Conservation (phyloP, 2,888 invertebrate genomes). For the Parelbella ahira region DNA sequence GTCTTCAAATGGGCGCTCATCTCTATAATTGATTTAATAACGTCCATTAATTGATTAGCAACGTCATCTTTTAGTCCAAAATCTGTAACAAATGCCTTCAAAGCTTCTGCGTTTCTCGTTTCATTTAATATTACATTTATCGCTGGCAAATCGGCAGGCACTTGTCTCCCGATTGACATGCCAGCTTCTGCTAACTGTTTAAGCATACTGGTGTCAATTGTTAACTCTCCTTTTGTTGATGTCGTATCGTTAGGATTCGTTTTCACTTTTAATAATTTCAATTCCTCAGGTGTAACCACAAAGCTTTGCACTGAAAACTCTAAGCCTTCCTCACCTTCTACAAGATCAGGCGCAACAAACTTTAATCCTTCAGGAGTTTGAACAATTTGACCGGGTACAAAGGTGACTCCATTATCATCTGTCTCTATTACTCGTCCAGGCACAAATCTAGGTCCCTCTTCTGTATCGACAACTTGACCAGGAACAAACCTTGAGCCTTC, state of each 20-base stretch:
- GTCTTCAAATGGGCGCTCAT: conserved; percentile 73
- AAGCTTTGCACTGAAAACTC: conserved; percentile 87
- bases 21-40: conserved; percentile 73
- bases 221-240: conserved; percentile 80
- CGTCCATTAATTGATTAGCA: conserved; percentile 75
- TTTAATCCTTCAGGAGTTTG: conserved; percentile 85
- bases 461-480: conserved; percentile 86
- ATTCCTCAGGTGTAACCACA: conserved; percentile 74
- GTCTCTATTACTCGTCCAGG: conserved; percentile 87
- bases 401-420: conserved; percentile 85
- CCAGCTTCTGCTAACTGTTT: conserved; percentile 85
- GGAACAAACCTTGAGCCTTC: conserved; percentile 82
- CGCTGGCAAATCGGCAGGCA: conserved; percentile 80
- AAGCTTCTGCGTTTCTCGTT: conserved; percentile 69
- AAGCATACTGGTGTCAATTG: conserved; percentile 83
- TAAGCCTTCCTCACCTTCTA: conserved; percentile 83
- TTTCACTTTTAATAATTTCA: conserved; percentile 71
- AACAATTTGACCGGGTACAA: conserved; percentile 89
- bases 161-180: conserved; percentile 84
- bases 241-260: conserved; percentile 74
- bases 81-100: conserved; percentile 72
- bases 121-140: conserved; percentile 80
- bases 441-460: conserved; percentile 85
- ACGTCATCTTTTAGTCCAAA: conserved; percentile 75
- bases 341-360: conserved; percentile 85